phyloP scores from a whole-genome alignment of 2,888 invertebrate genomes.

The Choreutis nemorana region DNA sequence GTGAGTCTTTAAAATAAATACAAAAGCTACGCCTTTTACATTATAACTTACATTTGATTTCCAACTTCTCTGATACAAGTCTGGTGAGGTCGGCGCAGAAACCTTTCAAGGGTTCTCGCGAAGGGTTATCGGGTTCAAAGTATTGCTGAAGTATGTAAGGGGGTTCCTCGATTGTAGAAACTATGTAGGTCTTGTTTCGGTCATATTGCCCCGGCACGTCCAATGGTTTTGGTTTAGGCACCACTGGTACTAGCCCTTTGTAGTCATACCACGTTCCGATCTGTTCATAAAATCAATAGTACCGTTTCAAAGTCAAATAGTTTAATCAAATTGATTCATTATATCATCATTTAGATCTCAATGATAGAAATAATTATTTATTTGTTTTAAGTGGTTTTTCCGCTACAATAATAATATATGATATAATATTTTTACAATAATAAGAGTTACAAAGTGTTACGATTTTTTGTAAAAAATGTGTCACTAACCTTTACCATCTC shows the following conservation, averaged over 20 bases:
- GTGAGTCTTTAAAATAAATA: too few relatives aligned
- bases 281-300: slow-evolving; percentile 35
- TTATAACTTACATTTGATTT: slow-evolving; percentile 80
- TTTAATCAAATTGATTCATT: too few relatives aligned
- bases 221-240: slow-evolving; percentile 74
- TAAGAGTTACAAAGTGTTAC: too few relatives aligned
- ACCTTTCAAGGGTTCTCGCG: slow-evolving; percentile 84
- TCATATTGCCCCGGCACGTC: slow-evolving; percentile 73
- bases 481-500: slow-evolving; percentile 79
- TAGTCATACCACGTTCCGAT: slow-evolving; percentile 89
- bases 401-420: too few relatives aligned
- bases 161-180: slow-evolving; percentile 86
- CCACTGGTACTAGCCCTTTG: slow-evolving; percentile 75
- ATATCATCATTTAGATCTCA: too few relatives aligned
- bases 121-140: slow-evolving; percentile 68
- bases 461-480: background rate
- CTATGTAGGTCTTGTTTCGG: slow-evolving; percentile 84
- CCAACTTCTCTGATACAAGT: slow-evolving; percentile 79
- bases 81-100: slow-evolving; percentile 92
- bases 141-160: slow-evolving; percentile 84
- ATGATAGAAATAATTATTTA: too few relatives aligned
- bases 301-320: too few relatives aligned
- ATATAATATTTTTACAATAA: too few relatives aligned
- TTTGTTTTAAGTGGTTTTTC: too few relatives aligned
- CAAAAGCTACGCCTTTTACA: too few relatives aligned